A percentile compares a stretch with the other conserved stretches of the same genome.
Evolutionary conservation across 2,113 vertebrate species (phyloP).

Genomic region (Aphelocoma coerulescens): DNA sequence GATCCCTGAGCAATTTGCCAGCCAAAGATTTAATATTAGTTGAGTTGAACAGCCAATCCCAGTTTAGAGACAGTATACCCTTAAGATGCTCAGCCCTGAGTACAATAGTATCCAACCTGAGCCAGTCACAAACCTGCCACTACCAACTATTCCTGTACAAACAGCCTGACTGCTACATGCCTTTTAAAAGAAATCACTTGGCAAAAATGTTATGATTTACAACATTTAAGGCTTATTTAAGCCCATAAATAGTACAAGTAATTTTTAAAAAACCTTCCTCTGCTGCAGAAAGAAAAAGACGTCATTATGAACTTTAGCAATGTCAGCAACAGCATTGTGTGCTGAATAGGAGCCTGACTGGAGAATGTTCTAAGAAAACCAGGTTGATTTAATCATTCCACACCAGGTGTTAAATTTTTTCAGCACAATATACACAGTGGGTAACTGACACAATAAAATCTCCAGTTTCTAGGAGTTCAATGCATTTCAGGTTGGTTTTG

Average conservation of each 20-base stretch:
- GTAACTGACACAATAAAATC: constrained; percentile 49
- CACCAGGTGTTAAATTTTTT: not conserved
- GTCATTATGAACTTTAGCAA: not conserved
- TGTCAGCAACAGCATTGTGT: not conserved
- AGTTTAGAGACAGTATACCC: not conserved
- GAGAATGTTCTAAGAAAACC: constrained; percentile 12
- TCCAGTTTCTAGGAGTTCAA: constrained; percentile 48
- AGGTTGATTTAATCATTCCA: constrained; percentile 55
- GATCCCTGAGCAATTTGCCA: not conserved
- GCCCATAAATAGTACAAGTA: constrained; percentile 21
- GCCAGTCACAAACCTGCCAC: not conserved
- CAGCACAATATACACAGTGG: not conserved
- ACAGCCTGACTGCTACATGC: not conserved
- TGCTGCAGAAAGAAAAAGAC: not conserved
- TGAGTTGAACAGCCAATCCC: not conserved
- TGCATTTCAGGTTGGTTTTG: constrained; percentile 54
- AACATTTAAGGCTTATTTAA: constrained; percentile 15
- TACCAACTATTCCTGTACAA: not conserved
- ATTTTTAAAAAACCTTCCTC: not conserved
- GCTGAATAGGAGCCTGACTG: constrained; percentile 53
- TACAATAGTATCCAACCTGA: not conserved
- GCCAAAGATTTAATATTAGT: not conserved
- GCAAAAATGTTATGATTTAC: constrained; percentile 9
- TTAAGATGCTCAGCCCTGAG: not conserved
- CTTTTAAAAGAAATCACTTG: not conserved